phyloP scores from a whole-genome alignment of 2,797 vertebrate species.

The Falco naumanni region DNA sequence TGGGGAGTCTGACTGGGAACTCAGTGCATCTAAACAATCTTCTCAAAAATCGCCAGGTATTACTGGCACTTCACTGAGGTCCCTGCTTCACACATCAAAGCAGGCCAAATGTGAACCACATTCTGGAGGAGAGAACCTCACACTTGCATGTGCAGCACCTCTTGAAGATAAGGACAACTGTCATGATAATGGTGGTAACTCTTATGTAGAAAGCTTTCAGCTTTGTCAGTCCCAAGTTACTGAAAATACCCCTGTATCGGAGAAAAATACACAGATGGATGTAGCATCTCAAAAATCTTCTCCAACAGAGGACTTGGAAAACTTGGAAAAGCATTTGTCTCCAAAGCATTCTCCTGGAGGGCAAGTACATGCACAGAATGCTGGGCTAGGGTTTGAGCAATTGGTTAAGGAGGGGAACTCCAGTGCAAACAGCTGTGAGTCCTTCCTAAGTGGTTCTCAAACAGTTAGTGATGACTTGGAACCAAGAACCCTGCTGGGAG shows the following conservation, averaged over 20 bases:
- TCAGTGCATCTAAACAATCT: slow-evolving; percentile 66
- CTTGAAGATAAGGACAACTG: background rate
- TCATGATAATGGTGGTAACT: background rate
- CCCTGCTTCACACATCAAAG: background rate
- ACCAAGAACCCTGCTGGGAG: slow-evolving; percentile 66
- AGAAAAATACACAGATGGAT: background rate
- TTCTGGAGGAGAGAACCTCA: background rate
- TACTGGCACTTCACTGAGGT: background rate
- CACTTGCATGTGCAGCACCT: background rate
- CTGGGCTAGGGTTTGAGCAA: slow-evolving; percentile 20
- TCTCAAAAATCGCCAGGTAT: background rate
- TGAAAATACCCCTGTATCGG: background rate
- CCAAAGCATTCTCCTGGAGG: background rate
- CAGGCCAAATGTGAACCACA: background rate
- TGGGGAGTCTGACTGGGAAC: background rate
- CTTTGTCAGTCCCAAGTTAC: background rate
- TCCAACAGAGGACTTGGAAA: background rate
- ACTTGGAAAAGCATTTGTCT: background rate
- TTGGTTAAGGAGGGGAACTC: slow-evolving; percentile 26
- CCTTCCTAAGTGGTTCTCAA: slow-evolving; percentile 52
- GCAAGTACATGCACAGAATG: background rate
- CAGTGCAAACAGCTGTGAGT: slow-evolving; percentile 25
- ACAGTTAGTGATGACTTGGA: slow-evolving; percentile 74
- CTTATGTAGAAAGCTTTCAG: background rate
- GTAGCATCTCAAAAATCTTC: background rate